Evolutionary conservation across 2,113 vertebrate species (phyloP).

Genomic region (Neotragus moschatus): DNA sequence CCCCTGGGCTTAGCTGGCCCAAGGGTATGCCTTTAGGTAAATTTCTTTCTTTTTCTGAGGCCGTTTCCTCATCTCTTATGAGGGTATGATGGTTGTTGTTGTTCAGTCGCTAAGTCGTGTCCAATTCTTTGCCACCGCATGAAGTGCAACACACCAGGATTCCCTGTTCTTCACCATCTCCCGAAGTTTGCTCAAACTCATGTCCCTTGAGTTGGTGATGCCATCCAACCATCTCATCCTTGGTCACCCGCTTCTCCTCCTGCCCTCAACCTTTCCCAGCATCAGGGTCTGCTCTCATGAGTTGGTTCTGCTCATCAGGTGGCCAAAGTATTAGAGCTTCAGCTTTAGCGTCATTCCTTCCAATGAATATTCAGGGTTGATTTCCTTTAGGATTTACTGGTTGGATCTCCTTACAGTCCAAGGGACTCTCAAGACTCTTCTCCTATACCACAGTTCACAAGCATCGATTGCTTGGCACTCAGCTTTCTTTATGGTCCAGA

Average conservation of each 20-base stretch:
- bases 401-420: neutral
- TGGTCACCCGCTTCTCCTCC: neutral
- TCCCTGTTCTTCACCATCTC: neutral
- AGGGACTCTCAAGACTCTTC: neutral
- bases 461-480: neutral
- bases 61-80: neutral
- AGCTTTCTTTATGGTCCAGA: neutral
- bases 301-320: neutral
- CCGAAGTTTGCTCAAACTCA: neutral
- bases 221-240: neutral
- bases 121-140: neutral
- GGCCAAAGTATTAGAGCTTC: neutral
- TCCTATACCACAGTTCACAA: neutral
- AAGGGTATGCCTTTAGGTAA: neutral
- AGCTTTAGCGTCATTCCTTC: neutral
- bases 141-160: neutral
- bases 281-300: neutral
- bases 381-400: neutral
- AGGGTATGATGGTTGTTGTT: neutral
- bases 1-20: neutral
- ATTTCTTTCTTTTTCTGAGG: neutral
- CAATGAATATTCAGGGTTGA: neutral
- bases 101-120: neutral
- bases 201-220: neutral
- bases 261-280: neutral